Evolutionary conservation across 2,797 vertebrate genomes (phyloP), one percentile per base, ranked within the genome.

Genomic region (Eospalax fontanierii): DNA sequence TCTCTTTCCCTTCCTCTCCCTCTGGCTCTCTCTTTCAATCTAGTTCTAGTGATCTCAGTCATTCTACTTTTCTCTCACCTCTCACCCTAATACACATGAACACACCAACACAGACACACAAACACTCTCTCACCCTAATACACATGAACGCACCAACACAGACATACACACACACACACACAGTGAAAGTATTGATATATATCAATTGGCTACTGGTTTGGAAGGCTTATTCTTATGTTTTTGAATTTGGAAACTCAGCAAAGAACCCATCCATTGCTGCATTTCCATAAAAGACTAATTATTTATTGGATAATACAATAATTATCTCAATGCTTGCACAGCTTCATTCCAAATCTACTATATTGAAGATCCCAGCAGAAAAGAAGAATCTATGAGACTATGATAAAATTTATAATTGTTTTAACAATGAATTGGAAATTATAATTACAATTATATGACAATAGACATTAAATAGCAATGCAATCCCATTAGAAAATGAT

Each of bases 401-500:
- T 73, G 40, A 90, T 85, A 91, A 87, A 93, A 68, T 6, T 83
- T 63, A 70, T 15, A 79, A 38, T 85, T 83, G 35, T 74, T 12
- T 90, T 30, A 54, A 68, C 66, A 70, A 50, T 91, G 28, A 14
- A 92, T 94, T 92, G 70, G 50, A 54, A 10, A 54, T 54, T 54
- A 76, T 30, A 76, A 76, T 76, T 80, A 81, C 8, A 93, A 86
- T 93, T 96, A 73, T 46, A 43, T 80, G 40, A 87, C 71, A 35
- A 6, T 59, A 92, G 76, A 71, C 30, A 92, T 89, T 93, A 93
- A 93, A 80, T 68, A 80, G 70, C 76, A 88, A 88, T 91, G 14
- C 14, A 86, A 33, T 92, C 79, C 11, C 6, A 46, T 21, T 11
- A 33, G 43, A 90, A 79, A 68, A 90, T 9, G 35, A 71, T 70